A percentile compares a stretch with the other conserved stretches of the same genome.
These are phyloP conservation scores for Polylopha cassiicola DNA, from an alignment of 2,888 invertebrate genomes.

Conservation along the genomic window DNA sequence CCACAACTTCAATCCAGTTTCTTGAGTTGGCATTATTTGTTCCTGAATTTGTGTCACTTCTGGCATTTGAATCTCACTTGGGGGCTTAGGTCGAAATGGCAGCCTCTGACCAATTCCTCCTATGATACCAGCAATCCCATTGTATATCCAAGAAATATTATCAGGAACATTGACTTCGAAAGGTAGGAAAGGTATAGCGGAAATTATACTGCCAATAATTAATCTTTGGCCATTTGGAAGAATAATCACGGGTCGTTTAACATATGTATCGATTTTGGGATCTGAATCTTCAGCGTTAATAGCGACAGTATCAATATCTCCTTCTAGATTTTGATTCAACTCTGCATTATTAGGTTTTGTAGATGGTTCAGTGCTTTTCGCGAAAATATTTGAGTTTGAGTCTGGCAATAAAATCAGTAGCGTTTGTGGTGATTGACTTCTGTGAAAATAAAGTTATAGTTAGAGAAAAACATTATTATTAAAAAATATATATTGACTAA, in stretches of 20 bases:
- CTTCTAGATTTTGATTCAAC: slow-evolving; percentile 31
- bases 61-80: slow-evolving; percentile 19
- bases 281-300: slow-evolving; percentile 43
- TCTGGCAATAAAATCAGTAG: no score
- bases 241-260: slow-evolving; percentile 37
- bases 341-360: slow-evolving; percentile 25
- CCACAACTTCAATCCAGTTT: slow-evolving; percentile 33
- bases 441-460: no score
- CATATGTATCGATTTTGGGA: slow-evolving; percentile 25
- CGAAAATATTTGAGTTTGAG: no score
- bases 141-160: slow-evolving; percentile 62
- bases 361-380: slow-evolving; percentile 18
- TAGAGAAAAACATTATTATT: no score
- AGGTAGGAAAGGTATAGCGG: slow-evolving; percentile 75
- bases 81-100: slow-evolving; percentile 41
- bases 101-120: slow-evolving; percentile 51
- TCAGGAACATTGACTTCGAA: slow-evolving; percentile 81
- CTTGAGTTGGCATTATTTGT: slow-evolving; percentile 18
- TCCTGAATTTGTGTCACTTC: slow-evolving; percentile 7
- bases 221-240: slow-evolving; percentile 40
- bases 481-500: no score
- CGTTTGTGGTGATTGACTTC: no score
- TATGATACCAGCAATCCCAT: slow-evolving; percentile 46
- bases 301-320: slow-evolving; percentile 46
- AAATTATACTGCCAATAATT: slow-evolving; percentile 66